Conservation (phyloP, 1,140 invertebrate genomes). For the Bombus waltoni region DNA sequence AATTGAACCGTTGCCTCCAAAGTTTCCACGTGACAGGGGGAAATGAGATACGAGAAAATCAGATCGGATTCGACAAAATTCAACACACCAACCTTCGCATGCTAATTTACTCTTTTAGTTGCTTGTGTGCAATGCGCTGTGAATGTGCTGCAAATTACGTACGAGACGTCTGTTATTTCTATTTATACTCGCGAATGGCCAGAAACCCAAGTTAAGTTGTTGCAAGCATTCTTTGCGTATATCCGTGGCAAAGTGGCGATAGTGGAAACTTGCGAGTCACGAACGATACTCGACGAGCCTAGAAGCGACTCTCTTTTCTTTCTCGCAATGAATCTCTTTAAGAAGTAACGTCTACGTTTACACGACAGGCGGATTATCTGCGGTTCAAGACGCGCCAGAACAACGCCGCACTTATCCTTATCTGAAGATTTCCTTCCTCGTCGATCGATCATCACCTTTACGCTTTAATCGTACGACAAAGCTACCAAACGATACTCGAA, state of each 20-base stretch:
- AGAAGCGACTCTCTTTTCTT: background rate
- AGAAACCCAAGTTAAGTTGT: background rate
- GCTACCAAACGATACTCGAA: background rate
- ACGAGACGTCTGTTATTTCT: background rate
- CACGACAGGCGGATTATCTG: background rate
- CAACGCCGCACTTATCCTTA: constrained; percentile 66
- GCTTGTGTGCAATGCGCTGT: constrained; percentile 61
- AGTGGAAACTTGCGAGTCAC: constrained; percentile 11
- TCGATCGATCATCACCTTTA: background rate
- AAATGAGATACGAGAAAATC: background rate
- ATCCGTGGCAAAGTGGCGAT: background rate
- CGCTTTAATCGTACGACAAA: background rate
- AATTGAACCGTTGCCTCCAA: background rate
- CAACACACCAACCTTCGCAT: constrained; percentile 57
- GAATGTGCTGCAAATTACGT: constrained; percentile 37
- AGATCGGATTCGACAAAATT: background rate
- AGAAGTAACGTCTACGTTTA: background rate
- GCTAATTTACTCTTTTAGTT: constrained; percentile 46
- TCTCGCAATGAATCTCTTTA: background rate
- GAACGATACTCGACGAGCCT: background rate
- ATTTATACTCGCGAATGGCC: constrained; percentile 4
- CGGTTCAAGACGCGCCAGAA: constrained; percentile 25
- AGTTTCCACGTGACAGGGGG: background rate
- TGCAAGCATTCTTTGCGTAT: background rate
- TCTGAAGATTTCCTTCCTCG: constrained; percentile 61